Percentiles rank a stretch among this genome's conserved stretches.
phyloP scores from a whole-genome alignment of 2,797 vertebrate species.

The Luscinia megarhynchos region DNA sequence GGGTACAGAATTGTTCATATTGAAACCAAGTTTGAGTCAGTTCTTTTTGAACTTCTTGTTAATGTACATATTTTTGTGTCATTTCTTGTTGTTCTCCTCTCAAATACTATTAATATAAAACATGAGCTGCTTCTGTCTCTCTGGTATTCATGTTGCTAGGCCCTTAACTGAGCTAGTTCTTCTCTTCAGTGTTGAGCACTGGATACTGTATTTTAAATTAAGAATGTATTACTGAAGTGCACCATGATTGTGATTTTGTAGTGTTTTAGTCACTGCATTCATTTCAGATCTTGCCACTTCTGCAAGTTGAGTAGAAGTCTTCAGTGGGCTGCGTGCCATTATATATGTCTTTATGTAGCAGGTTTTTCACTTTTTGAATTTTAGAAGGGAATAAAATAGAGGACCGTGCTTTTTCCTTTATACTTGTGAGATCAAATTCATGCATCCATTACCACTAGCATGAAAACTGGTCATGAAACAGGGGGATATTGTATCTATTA shows the following conservation, averaged over 20 bases:
- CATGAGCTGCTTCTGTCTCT: background rate
- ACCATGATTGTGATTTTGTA: background rate
- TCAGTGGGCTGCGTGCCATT: background rate
- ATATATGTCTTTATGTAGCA: background rate
- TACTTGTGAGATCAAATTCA: background rate
- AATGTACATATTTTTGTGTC: background rate
- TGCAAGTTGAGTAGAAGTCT: background rate
- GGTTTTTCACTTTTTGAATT: background rate
- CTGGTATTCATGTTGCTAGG: background rate
- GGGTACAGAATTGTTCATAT: background rate
- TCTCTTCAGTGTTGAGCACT: background rate
- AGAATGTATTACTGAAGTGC: background rate
- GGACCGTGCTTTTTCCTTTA: too few relatives aligned
- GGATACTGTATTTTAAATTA: background rate
- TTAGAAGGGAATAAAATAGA: too few relatives aligned
- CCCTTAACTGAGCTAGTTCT: background rate
- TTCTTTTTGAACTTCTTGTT: background rate
- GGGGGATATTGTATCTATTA: background rate
- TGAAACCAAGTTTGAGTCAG: background rate
- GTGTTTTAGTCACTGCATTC: background rate
- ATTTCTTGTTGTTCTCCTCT: background rate
- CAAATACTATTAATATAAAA: background rate
- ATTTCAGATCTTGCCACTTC: background rate
- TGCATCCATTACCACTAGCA: background rate
- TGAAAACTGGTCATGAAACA: background rate